Percentiles rank a stretch among this genome's conserved stretches.
Evolutionary conservation across 2,888 invertebrate species (phyloP).

Genomic region (Heterodera filipjevi): DNA sequence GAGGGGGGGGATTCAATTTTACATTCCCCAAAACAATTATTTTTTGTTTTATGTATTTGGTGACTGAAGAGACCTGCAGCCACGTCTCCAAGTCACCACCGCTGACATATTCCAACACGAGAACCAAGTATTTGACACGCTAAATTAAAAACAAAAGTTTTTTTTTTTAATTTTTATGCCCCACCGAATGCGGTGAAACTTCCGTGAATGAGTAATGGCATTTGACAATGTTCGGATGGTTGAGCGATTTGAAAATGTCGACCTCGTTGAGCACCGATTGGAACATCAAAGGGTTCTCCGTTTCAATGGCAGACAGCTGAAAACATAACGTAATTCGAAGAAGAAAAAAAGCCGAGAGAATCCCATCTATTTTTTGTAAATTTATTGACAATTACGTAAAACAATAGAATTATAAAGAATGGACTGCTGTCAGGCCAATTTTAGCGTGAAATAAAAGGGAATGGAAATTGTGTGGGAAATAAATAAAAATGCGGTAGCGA

Average conservation of each 20-base stretch:
- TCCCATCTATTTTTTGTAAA: too few relatives aligned
- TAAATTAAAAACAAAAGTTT: not conserved
- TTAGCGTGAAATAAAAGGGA: too few relatives aligned
- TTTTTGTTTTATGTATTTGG: too few relatives aligned
- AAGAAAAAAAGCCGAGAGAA: not conserved
- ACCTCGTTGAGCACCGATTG: conserved; percentile 30
- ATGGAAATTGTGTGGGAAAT: too few relatives aligned
- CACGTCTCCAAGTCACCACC: conserved; percentile 36
- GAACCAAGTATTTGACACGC: conserved; percentile 21
- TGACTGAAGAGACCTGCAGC: conserved; percentile 15
- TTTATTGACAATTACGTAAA: too few relatives aligned
- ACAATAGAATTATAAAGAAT: too few relatives aligned
- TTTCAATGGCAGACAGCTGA: conserved; percentile 26
- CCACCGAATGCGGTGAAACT: not conserved
- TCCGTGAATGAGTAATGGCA: conserved; percentile 33
- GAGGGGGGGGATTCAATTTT: not conserved
- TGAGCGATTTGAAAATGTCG: conserved; percentile 30
- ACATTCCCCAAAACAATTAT: not conserved
- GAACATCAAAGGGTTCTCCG: not conserved
- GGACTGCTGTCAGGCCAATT: too few relatives aligned
- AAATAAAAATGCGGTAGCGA: too few relatives aligned
- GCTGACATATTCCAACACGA: conserved; percentile 37
- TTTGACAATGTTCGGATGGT: conserved; percentile 34
- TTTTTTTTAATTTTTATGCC: not conserved
- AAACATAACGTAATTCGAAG: not conserved